These are phyloP conservation scores for Danaus melanippus DNA, from an alignment of 1,140 invertebrate genomes.

Conservation along the genomic window DNA sequence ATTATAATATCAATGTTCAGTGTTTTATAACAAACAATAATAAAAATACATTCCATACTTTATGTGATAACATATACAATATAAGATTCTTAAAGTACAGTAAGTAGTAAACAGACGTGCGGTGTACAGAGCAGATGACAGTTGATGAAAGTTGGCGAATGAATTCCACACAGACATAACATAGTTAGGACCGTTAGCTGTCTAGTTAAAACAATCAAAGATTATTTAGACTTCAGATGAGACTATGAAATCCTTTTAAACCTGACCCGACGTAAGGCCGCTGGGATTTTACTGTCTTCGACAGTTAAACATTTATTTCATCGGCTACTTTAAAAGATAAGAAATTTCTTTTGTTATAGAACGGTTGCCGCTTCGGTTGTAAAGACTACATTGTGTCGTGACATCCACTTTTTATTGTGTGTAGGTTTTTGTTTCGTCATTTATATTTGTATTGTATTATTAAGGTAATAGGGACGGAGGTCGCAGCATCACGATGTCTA, in stretches of 20 bases:
- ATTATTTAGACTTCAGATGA: conserved; percentile 23
- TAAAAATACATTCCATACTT: too few relatives aligned
- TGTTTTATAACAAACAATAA: too few relatives aligned
- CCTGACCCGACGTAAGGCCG: conserved; percentile 25
- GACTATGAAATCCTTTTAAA: conserved; percentile 20
- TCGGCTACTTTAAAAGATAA: conserved; percentile 9
- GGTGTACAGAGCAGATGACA: too few relatives aligned
- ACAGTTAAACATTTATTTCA: conserved; percentile 17
- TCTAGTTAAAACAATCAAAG: conserved; percentile 38
- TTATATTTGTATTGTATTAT: not conserved
- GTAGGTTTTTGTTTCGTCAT: conserved; percentile 2
- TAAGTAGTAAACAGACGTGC: too few relatives aligned
- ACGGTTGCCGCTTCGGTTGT: not conserved
- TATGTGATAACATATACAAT: too few relatives aligned
- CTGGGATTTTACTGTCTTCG: conserved; percentile 24
- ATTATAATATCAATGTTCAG: too few relatives aligned
- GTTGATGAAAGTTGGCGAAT: too few relatives aligned
- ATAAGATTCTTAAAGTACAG: too few relatives aligned
- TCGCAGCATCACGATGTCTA: conserved; percentile 64
- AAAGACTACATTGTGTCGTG: not conserved
- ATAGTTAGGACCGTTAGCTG: conserved; percentile 24
- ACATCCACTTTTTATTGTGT: not conserved
- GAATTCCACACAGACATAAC: too few relatives aligned
- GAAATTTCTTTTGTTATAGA: conserved; percentile 3
- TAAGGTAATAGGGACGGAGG: conserved; percentile 2